Evolutionary conservation across 1,140 invertebrate genomes (phyloP).

Genomic region (Plutomurus gul): DNA sequence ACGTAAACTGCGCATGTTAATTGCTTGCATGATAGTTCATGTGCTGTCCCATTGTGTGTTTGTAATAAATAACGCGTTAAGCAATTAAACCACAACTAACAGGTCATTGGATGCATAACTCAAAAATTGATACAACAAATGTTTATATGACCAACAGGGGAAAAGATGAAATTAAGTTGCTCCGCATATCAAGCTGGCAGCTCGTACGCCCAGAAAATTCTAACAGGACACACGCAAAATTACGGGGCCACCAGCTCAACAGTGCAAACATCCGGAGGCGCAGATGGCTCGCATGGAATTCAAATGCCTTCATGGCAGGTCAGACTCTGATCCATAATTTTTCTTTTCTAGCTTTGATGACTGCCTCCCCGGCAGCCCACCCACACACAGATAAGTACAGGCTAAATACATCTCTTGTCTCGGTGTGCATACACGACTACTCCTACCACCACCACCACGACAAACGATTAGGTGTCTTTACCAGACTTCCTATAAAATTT

Average conservation of each 20-base stretch:
- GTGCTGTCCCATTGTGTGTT: too few relatives aligned
- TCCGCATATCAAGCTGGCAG: constrained; percentile 54
- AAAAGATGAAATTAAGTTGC: constrained; percentile 52
- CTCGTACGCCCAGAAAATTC: constrained; percentile 52
- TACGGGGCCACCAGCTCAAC: constrained; percentile 53
- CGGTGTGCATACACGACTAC: too few relatives aligned
- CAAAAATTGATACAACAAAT: too few relatives aligned
- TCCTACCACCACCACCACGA: too few relatives aligned
- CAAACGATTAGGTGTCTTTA: too few relatives aligned
- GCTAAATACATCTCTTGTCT: too few relatives aligned
- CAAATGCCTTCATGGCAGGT: constrained; percentile 52
- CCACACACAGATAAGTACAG: neutral
- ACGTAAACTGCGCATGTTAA: too few relatives aligned
- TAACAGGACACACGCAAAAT: constrained; percentile 49
- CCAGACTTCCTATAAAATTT: too few relatives aligned
- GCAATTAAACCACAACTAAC: too few relatives aligned
- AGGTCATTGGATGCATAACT: too few relatives aligned
- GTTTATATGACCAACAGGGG: neutral
- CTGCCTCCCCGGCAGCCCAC: neutral
- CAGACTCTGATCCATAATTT: constrained; percentile 32
- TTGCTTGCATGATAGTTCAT: too few relatives aligned
- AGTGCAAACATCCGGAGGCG: constrained; percentile 8
- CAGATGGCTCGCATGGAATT: constrained; percentile 43
- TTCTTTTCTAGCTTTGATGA: neutral
- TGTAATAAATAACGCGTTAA: too few relatives aligned